A percentile compares a stretch with the other conserved stretches of the same genome.
Conservation (phyloP, 1,140 invertebrate genomes). For the Idris sp. region DNA sequence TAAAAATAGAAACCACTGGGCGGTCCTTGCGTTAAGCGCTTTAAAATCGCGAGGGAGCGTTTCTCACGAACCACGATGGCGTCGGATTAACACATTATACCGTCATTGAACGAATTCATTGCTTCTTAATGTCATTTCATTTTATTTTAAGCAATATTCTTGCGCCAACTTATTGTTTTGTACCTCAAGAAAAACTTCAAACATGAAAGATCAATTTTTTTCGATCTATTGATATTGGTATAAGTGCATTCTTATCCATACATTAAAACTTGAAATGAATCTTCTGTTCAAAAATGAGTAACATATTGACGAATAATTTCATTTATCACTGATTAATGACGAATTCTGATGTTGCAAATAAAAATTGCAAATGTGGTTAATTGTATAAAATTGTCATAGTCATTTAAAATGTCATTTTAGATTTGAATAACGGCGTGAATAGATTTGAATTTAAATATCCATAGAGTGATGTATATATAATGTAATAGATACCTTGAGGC, state of each 20-base stretch:
- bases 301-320: slow-evolving; percentile 16
- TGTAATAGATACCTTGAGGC: slow-evolving; percentile 75
- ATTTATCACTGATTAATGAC: slow-evolving; percentile 62
- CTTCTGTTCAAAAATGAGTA: slow-evolving; percentile 26
- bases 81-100: slow-evolving; percentile 60
- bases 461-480: slow-evolving; percentile 76
- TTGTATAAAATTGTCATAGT: slow-evolving; percentile 19
- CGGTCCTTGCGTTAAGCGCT: slow-evolving; percentile 59
- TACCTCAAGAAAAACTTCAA: slow-evolving; percentile 38
- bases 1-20: slow-evolving; percentile 64
- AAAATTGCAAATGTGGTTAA: too few relatives aligned
- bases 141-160: background rate
- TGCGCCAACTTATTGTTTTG: slow-evolving; percentile 6
- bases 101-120: slow-evolving; percentile 58
- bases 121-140: slow-evolving; percentile 43
- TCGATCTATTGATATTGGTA: slow-evolving; percentile 17
- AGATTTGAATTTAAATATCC: slow-evolving; percentile 77
- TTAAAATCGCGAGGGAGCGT: slow-evolving; percentile 62
- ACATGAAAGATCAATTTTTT: slow-evolving; percentile 38
- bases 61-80: slow-evolving; percentile 56
- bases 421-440: slow-evolving; percentile 67
- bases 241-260: slow-evolving; percentile 25
- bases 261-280: slow-evolving; percentile 29
- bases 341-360: slow-evolving; percentile 1
- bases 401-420: slow-evolving; percentile 10